phyloP scores from a whole-genome alignment of 2,113 vertebrate genomes.

The Bathybates hornii region DNA sequence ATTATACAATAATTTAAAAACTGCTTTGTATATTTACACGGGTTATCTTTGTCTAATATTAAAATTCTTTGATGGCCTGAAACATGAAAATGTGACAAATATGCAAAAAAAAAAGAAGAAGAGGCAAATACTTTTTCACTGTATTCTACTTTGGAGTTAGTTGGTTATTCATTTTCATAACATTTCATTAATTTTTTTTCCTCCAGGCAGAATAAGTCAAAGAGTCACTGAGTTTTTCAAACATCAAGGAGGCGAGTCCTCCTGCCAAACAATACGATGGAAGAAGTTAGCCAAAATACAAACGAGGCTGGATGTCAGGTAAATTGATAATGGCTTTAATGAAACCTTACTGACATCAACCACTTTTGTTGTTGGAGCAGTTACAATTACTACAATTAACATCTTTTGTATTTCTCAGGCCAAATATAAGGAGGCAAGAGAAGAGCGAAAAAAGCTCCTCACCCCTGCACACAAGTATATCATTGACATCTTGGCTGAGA shows the following conservation, averaged over 20 bases:
- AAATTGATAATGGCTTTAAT: background rate
- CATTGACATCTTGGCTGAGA: conserved; percentile 71
- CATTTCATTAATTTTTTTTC: background rate
- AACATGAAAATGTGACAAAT: background rate
- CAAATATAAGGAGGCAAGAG: conserved; percentile 70
- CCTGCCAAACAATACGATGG: background rate
- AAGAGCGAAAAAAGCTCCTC: conserved; percentile 65
- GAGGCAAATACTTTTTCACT: background rate
- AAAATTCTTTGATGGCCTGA: background rate
- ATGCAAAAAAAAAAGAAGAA: background rate
- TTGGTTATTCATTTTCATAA: background rate
- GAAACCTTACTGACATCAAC: background rate
- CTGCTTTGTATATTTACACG: background rate
- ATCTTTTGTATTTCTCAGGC: conserved; percentile 49
- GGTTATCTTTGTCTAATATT: background rate
- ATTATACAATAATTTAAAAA: background rate
- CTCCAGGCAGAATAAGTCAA: background rate
- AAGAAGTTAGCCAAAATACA: background rate
- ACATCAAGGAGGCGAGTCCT: background rate
- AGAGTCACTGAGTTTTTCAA: background rate
- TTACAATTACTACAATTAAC: background rate
- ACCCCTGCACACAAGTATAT: conserved; percentile 73
- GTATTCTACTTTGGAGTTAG: background rate
- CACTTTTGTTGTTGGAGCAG: background rate
- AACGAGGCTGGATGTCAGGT: background rate